Evolutionary conservation across 2,113 vertebrate genomes (phyloP).

Genomic region (Phalacrocorax pelagicus): DNA sequence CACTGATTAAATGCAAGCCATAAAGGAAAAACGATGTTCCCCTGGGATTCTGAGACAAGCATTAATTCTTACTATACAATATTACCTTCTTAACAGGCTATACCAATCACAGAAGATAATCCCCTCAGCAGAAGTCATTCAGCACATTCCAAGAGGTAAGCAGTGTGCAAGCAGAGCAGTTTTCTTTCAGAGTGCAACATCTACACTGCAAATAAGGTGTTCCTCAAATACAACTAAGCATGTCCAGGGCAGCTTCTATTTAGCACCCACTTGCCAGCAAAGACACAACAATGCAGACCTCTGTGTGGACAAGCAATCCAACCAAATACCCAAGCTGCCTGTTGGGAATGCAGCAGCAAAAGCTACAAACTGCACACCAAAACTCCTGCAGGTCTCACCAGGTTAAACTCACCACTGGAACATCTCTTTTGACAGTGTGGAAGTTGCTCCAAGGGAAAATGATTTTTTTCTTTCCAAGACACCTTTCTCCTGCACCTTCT

Average conservation of each 20-base stretch:
- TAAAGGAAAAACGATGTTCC: neutral
- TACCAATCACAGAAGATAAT: neutral
- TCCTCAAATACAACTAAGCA: neutral
- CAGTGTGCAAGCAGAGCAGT: neutral
- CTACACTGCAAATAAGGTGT: neutral
- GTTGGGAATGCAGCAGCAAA: neutral
- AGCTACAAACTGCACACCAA: neutral
- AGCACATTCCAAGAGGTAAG: neutral
- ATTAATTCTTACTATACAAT: neutral
- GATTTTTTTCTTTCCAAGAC: neutral
- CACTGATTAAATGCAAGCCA: neutral
- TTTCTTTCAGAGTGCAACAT: neutral
- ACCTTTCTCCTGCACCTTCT: neutral
- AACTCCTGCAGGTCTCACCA: neutral
- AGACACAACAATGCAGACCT: neutral
- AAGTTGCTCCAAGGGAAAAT: neutral
- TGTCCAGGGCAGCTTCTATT: neutral
- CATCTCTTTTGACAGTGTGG: neutral
- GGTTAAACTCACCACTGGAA: conserved; percentile 2
- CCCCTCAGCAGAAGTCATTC: neutral
- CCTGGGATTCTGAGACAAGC: neutral
- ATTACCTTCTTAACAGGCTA: neutral
- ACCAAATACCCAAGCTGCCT: neutral
- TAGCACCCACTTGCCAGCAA: neutral
- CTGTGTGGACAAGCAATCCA: neutral